These are phyloP conservation scores for Reticulitermes speratus DNA, from an alignment of 1,140 invertebrate genomes.

Conservation along the genomic window DNA sequence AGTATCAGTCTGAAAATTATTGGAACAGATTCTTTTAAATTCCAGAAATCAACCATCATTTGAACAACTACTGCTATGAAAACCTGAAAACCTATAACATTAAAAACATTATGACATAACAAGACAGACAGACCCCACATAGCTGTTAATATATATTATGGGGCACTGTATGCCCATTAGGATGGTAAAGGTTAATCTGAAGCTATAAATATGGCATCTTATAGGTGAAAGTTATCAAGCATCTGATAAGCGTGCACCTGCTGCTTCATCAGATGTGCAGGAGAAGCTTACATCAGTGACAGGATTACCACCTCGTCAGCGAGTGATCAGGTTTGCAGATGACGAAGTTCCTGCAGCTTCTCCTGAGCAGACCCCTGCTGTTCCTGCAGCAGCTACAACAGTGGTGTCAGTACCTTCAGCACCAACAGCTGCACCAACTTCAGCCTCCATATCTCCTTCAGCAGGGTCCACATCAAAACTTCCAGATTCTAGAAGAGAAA, in stretches of 20 bases:
- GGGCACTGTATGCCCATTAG: too few species aligned
- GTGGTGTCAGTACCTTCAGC: not conserved
- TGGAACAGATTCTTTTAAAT: too few species aligned
- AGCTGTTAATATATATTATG: too few species aligned
- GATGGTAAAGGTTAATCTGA: too few species aligned
- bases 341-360: conserved; percentile 40
- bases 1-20: too few species aligned
- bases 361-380: conserved; percentile 6
- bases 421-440: not conserved
- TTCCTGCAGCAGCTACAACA: not conserved
- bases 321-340: conserved; percentile 41
- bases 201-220: not conserved
- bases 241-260: not conserved
- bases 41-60: too few species aligned
- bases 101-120: too few species aligned
- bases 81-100: too few species aligned
- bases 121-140: too few species aligned
- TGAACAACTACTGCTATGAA: too few species aligned
- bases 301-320: conserved; percentile 21
- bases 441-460: not conserved
- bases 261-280: not conserved
- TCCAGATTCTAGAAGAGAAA: conserved; percentile 41
- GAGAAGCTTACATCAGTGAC: not conserved
- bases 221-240: not conserved
- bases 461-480: not conserved